phyloP scores from a whole-genome alignment of 2,113 vertebrate species.

The Bambusicola thoracicus region DNA sequence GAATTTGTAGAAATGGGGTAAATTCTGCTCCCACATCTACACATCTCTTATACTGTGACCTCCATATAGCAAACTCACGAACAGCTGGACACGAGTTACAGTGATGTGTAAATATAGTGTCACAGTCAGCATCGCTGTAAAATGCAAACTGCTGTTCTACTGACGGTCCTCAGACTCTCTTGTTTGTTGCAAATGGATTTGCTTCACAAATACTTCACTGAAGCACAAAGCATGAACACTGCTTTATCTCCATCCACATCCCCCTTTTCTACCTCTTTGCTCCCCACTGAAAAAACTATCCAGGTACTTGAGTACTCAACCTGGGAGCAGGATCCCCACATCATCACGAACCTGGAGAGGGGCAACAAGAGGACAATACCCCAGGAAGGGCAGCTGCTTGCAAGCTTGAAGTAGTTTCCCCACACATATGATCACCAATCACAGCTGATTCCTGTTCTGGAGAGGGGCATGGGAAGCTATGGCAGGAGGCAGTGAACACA shows the following conservation, averaged over 20 bases:
- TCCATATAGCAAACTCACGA: neutral
- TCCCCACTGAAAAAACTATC: neutral
- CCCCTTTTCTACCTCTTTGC: neutral
- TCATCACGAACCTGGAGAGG: neutral
- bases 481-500: constrained; percentile 24
- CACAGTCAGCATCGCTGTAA: neutral
- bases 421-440: neutral
- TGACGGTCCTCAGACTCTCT: neutral
- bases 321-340: neutral
- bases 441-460: neutral
- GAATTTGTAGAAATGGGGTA: neutral
- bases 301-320: neutral
- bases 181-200: neutral
- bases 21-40: neutral
- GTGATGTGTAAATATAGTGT: neutral
- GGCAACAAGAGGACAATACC: neutral
- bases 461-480: neutral
- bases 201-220: neutral
- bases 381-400: neutral
- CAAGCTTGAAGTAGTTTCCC: neutral
- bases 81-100: neutral
- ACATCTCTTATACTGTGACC: neutral
- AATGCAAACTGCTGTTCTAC: neutral
- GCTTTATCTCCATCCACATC: neutral
- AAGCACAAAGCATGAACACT: neutral